Evolutionary conservation across 2,797 vertebrate species (phyloP), one percentile per base, ranked within the genome.

Genomic region (Lepidocolaptes lacrymiger): DNA sequence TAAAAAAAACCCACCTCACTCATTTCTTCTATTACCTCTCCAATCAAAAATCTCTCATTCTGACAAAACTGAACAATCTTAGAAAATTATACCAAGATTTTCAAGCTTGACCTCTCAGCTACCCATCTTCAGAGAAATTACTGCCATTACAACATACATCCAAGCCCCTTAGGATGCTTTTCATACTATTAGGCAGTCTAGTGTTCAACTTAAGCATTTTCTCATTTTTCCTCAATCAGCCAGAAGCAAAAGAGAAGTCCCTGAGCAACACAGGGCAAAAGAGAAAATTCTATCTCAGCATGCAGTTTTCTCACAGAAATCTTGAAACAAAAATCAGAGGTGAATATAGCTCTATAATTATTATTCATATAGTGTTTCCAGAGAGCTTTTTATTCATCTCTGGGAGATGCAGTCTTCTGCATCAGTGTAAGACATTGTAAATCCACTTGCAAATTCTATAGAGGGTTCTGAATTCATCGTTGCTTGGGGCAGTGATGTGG

Each of bases 141-240:
- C 36, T 71, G 72, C 78, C 64, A 44, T 77, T 74, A 43, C 5
- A 22, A 67, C 44, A 58, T 13, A 56, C 36, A 74, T 71, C 41
- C 39, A 61, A 55, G 19, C 51, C 90, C 85, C 88, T 69, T 14
- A 55, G 58, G 73, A 92, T n/a, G 69, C 10, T 82, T 69, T 94
- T 84, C 76, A 62, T 51, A 73, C 73, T 78, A 39, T 44, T 44
- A 80, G 66, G 85, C 94, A 91, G 43, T 66, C 78, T 55, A n/a
- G 51, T 63, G 71, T 27, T 90, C 18, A 7, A 66, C 85, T 68
- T 63, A 63, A 93, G 79, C 62, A 43, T 90, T 87, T 90, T 93
- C 80, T 94, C 83, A 91, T 94, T 96, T 95, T 93, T 71, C 44
- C 52, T 94, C 93, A 49, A 63, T 61, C 84, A 93, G 77, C 37